A percentile compares a stretch with the other conserved stretches of the same genome.
Conservation (phyloP, 1,140 invertebrate genomes). For the Atta colombica region DNA sequence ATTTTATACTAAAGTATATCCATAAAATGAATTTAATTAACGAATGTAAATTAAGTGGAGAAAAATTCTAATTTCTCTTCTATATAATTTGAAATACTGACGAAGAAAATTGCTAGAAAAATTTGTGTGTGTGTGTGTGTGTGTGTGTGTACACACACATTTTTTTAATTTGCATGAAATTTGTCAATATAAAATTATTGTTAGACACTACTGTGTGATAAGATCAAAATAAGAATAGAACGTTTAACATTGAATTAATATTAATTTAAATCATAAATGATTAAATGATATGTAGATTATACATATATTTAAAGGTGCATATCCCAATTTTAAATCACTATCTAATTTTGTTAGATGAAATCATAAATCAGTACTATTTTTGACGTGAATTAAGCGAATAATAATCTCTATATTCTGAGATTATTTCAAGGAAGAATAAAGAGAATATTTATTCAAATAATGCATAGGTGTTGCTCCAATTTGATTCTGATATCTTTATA, state of each 20-base stretch:
- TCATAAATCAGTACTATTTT: background rate
- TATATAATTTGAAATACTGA: background rate
- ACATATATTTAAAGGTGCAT: background rate
- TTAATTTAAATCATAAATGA: background rate
- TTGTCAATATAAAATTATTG: background rate
- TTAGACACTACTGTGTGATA: background rate
- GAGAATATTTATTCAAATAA: background rate
- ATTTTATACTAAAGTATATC: background rate
- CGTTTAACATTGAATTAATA: background rate
- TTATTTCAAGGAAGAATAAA: background rate
- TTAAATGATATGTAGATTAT: background rate
- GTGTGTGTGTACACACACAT: too few species aligned
- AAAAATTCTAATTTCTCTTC: background rate
- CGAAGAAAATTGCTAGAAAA: background rate
- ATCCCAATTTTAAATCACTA: background rate
- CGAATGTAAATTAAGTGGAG: background rate
- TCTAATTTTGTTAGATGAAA: background rate
- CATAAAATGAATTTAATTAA: constrained; percentile 8
- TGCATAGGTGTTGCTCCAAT: background rate
- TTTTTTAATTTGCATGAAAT: background rate
- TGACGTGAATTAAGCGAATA: background rate
- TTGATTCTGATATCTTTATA: background rate
- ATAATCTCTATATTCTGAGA: background rate
- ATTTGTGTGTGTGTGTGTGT: background rate
- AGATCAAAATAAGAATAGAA: background rate